Evolutionary conservation across 2,888 invertebrate species (phyloP), one percentile per base, ranked within the genome.

Genomic region (Sesia apiformis): DNA sequence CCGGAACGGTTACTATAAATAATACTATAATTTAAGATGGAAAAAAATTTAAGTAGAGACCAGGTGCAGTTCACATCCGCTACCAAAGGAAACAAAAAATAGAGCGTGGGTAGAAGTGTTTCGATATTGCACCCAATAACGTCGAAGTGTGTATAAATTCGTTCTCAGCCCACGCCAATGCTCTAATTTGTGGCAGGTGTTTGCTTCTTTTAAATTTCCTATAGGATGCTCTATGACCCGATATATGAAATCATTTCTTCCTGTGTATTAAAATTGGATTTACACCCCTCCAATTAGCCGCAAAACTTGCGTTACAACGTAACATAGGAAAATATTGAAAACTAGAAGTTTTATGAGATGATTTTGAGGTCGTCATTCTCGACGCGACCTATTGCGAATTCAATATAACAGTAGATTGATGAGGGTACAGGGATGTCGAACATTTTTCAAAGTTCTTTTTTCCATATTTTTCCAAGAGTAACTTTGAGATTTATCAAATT

Each of bases 1-100:
- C 4, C 46, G 46, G 46, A 23, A 46, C n/a, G 23, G 46, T 46
- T 46, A 4, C 4, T 46, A 46, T 3, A 46, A 46, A 8, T 46
- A n/a, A 46, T 8, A 46, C 46, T n/a, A 8, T 46, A 46, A 23
- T 46, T 46, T 46, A 43, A 55, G 56, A 41, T 49, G 51, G 53
- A 63, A 70, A 75, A 75, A 74, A 72, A 64, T 55, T 56, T 64
- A 64, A 46, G 46, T 46, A 46, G 23, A 66, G 65, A 74, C 88
- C 88, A 87, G 87, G 88, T 88, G 88, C 83, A 71, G 67, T 70
- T 69, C 65, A 76, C 79, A 84, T 85, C 86, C 85, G 83, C 66
- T 62, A 69, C 65, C 71, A 81, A 79, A 82, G 76, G 78, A 71
- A 62, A 61, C 46, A 46, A 46, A 61, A 62, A 61, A 62, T 67